These are phyloP conservation scores for Noctua janthina DNA, from an alignment of 2,888 invertebrate genomes.

Conservation along the genomic window DNA sequence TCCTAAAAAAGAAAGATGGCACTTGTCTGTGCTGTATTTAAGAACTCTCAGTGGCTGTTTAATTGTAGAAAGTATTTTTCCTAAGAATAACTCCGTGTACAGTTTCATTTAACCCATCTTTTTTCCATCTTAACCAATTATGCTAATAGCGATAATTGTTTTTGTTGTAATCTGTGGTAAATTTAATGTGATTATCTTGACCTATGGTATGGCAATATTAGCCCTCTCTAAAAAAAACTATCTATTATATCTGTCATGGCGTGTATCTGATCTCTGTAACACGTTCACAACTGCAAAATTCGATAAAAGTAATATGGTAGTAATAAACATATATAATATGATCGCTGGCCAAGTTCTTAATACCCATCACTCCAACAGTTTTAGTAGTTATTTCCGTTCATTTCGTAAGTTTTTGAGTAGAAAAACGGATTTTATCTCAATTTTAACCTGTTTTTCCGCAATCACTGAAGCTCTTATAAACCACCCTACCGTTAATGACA, in stretches of 20 bases:
- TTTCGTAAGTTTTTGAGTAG: conserved; percentile 11
- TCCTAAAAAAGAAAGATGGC: conserved; percentile 30
- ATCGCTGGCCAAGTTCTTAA: no score
- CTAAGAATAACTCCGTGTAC: conserved; percentile 51
- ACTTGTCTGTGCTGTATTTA: conserved; percentile 51
- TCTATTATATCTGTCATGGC: no score
- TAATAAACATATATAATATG: no score
- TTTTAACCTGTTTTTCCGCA: background rate
- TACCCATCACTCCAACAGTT: no score
- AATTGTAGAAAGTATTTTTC: conserved; percentile 63
- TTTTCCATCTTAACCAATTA: conserved; percentile 52
- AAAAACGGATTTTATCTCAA: background rate
- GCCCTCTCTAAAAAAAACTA: no score
- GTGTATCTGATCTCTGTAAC: no score
- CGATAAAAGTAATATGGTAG: no score
- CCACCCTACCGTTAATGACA: background rate
- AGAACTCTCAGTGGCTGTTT: conserved; percentile 52
- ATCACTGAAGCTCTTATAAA: background rate
- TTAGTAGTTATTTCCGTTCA: conserved; percentile 28
- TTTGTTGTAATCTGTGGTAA: no score
- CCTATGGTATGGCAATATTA: no score
- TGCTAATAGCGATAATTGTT: conserved; percentile 53
- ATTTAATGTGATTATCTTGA: no score
- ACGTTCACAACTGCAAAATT: no score
- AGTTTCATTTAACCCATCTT: conserved; percentile 58